Percentiles rank a stretch among this genome's conserved stretches.
Evolutionary conservation across 2,113 vertebrate genomes (phyloP).

Genomic region (Poicephalus gulielmi): DNA sequence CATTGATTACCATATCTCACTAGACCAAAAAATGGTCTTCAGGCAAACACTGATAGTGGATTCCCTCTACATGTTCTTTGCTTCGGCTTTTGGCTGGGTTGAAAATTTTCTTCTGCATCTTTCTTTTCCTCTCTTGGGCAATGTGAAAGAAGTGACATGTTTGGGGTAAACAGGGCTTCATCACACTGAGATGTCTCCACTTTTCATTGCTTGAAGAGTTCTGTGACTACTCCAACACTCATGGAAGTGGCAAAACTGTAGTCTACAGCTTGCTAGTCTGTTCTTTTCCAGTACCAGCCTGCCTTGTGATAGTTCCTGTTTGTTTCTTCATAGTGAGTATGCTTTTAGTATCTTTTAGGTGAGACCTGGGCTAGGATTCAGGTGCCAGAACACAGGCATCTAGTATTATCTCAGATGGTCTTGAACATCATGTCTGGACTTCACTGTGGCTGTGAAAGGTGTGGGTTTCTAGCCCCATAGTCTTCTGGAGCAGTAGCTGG

Average conservation of each 20-base stretch:
- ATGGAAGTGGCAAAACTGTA: background rate
- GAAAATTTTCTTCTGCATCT: background rate
- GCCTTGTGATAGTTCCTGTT: background rate
- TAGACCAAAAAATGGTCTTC: background rate
- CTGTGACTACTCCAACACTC: rapidly evolving
- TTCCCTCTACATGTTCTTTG: background rate
- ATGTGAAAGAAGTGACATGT: background rate
- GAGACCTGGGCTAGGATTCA: background rate
- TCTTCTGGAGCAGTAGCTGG: background rate
- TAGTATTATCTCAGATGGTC: background rate
- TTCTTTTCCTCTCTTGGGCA: background rate
- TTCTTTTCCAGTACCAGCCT: background rate
- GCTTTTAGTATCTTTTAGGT: background rate
- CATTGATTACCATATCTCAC: background rate
- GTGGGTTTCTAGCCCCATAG: background rate
- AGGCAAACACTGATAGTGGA: background rate
- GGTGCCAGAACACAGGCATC: background rate
- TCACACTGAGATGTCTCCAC: background rate
- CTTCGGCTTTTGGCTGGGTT: background rate
- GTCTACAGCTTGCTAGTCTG: background rate
- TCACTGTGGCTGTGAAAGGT: background rate
- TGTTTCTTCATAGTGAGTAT: background rate
- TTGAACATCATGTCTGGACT: background rate
- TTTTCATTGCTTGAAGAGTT: background rate
- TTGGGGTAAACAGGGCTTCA: background rate